Conservation (phyloP, 2,888 invertebrate genomes). For the Chrysomela aeneicollis region DNA sequence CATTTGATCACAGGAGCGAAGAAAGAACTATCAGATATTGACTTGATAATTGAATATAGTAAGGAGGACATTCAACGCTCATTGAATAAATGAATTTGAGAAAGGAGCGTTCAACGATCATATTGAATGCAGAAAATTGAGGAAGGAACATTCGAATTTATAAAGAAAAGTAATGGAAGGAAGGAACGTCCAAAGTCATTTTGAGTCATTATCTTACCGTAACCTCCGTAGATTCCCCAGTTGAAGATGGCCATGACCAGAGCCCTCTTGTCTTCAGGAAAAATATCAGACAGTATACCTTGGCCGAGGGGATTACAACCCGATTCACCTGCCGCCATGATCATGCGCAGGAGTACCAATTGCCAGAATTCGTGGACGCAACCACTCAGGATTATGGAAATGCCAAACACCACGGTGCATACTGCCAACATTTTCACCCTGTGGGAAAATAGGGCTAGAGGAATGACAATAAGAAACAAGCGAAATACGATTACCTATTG, state of each 20-base stretch:
- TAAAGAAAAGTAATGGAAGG: neutral
- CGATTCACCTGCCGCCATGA: conserved; percentile 69
- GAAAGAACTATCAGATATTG: too few species aligned
- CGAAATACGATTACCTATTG: conserved; percentile 60
- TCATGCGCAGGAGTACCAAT: conserved; percentile 71
- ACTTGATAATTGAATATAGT: too few species aligned
- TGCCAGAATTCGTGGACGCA: conserved; percentile 90
- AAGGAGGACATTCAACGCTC: too few species aligned
- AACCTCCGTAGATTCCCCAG: conserved; percentile 95
- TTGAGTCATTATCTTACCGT: conserved; percentile 66
- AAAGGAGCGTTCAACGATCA: too few species aligned
- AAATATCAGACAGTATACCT: conserved; percentile 64
- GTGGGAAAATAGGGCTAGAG: conserved; percentile 18
- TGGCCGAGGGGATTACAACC: conserved; percentile 89
- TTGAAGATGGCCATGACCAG: conserved; percentile 92
- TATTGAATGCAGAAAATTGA: too few species aligned
- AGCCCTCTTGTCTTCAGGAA: conserved; percentile 82
- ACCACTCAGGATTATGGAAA: conserved; percentile 87
- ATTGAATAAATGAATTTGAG: too few species aligned
- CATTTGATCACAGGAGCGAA: too few species aligned
- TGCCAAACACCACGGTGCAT: conserved; percentile 82
- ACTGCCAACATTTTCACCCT: conserved; percentile 77
- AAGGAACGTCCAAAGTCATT: neutral
- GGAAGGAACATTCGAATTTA: neutral
- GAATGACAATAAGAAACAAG: conserved; percentile 3